Evolutionary conservation across 92 coral and sea anemone species (phyloP), one percentile per base, ranked within the genome.

Genomic region (Desmophyllum pertusum): DNA sequence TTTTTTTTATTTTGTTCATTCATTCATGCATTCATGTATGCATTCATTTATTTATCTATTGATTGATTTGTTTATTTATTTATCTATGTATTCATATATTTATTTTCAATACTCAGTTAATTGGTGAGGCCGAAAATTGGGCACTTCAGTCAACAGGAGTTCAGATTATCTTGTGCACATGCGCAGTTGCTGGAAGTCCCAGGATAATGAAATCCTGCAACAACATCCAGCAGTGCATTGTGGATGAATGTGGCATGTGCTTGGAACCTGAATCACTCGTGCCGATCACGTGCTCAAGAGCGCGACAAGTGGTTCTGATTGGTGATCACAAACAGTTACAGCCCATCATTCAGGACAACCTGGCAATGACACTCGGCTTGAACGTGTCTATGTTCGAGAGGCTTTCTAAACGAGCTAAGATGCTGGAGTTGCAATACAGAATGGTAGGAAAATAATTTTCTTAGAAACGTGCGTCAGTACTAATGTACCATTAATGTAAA

Each of bases 291-390:
- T 90, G 88, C 65, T 93, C 97, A 6, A 51, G 79, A 39, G 97
- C 95, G 9, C 36, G 72, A 18, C 98, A 93, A 69, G 78, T 93
- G 23, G 97, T 95, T n/a, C 89, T 95, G 59, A 91, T 95, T 80
- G 98, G 98, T 29, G 98, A 95, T 61, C 98, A 95, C 84, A 95
- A 93, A 51, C 98, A 95, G 70, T 91, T 95, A 41, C 98, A 95
- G 67, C 97, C 98, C 7, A 86, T 95, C 59, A 81, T 95, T 30
- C 36, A 73, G 31, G 91, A 91, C 77, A 67, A 73, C n/a, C 55
- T 46, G 63, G 98, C 98, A 25, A 77, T 73, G 84, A 80, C 71
- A 2, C 93, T 91, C 40, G 97, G 95, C 5, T 89, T 95, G 52
- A 93, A 59, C 27, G 52, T 81, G 17, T 93, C 98, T 15, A 91